These are phyloP conservation scores for Mesorhabditis sp. DNA, from an alignment of 2,888 invertebrate genomes.

Conservation along the genomic window DNA sequence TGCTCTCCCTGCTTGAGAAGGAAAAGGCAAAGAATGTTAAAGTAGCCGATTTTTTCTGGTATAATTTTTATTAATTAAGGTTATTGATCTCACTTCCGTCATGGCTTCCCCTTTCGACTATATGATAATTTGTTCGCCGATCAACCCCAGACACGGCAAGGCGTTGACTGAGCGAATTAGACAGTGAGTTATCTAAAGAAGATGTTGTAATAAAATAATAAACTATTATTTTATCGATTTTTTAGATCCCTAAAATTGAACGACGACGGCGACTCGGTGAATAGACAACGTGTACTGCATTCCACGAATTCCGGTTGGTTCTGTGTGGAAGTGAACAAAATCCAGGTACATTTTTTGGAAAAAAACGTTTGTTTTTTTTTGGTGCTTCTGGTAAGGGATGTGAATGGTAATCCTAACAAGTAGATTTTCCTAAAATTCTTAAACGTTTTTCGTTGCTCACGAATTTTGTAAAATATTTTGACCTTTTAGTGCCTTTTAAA, in stretches of 20 bases:
- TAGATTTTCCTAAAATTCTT: too few relatives aligned
- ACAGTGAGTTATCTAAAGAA: neutral
- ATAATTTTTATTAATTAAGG: neutral
- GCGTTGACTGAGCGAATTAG: neutral
- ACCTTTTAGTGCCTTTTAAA: neutral
- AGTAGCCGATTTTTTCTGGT: neutral
- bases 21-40: neutral
- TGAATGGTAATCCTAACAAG: too few relatives aligned
- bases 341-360: neutral
- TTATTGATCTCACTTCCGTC: neutral
- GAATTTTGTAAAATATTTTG: neutral
- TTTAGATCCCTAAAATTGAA: neutral
- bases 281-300: neutral
- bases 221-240: neutral
- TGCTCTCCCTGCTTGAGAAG: neutral
- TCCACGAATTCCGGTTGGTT: neutral
- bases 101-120: neutral
- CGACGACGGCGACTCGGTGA: neutral
- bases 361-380: neutral
- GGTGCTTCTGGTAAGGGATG: too few relatives aligned
- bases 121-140: neutral
- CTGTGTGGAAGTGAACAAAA: slow-evolving; percentile 5
- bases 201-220: too few relatives aligned
- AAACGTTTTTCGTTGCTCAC: too few relatives aligned
- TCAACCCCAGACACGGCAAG: neutral